These are phyloP conservation scores for Xenopus petersii DNA, from an alignment of 2,797 vertebrate species.

Conservation along the genomic window DNA sequence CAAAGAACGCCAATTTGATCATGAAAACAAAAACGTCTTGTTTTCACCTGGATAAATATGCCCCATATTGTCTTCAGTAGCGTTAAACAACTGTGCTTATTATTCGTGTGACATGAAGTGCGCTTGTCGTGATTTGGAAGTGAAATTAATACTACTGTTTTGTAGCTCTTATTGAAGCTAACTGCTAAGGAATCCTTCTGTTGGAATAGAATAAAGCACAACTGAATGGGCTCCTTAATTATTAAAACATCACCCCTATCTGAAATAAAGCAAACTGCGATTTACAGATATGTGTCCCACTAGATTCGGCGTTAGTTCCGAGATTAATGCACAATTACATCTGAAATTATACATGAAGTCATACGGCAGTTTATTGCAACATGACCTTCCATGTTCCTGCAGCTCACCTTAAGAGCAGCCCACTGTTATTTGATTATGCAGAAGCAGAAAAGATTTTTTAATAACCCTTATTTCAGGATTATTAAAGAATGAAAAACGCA, in stretches of 20 bases:
- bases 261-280: constrained; percentile 46
- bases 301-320: constrained; percentile 44
- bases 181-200: constrained; percentile 40
- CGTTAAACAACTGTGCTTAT: constrained; percentile 30
- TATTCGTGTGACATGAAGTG: constrained; percentile 38
- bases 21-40: too few relatives aligned
- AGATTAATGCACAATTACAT: constrained; percentile 48
- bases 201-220: constrained; percentile 36
- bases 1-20: too few relatives aligned
- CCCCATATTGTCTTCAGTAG: constrained; percentile 10
- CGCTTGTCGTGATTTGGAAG: constrained; percentile 40
- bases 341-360: constrained; percentile 47
- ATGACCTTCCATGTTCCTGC: constrained; percentile 39
- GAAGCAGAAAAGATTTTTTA: constrained; percentile 42
- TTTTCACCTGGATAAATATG: too few relatives aligned
- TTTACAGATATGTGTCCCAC: constrained; percentile 47
- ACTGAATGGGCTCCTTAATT: constrained; percentile 44
- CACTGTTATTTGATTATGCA: constrained; percentile 38
- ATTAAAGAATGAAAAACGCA: constrained; percentile 42
- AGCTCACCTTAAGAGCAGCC: constrained; percentile 36
- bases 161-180: constrained; percentile 37
- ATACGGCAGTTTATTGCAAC: constrained; percentile 41
- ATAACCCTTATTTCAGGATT: constrained; percentile 46
- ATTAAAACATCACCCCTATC: constrained; percentile 45
- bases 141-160: constrained; percentile 39